A percentile compares a stretch with the other conserved stretches of the same genome.
Conservation (phyloP, 1,140 invertebrate species). For the Lepidurus apus region DNA sequence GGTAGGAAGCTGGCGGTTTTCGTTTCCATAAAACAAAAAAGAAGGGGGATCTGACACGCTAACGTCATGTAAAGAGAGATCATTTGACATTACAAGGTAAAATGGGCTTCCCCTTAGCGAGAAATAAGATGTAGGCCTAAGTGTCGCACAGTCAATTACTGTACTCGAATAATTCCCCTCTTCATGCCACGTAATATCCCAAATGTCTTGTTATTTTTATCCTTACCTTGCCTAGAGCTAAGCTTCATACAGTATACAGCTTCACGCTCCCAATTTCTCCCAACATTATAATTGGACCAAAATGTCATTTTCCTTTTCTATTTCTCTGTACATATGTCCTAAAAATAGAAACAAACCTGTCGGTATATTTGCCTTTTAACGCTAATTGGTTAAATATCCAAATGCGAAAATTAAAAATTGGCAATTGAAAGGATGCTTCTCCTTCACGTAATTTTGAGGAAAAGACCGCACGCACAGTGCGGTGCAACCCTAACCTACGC, state of each 20-base stretch:
- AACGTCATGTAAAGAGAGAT: not conserved
- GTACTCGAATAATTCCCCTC: not conserved
- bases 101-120: constrained; percentile 4
- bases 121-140: not conserved
- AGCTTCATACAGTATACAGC: not conserved
- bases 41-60: not conserved
- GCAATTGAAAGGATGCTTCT: too few species aligned
- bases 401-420: too few species aligned
- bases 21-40: not conserved
- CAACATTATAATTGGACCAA: not conserved
- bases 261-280: constrained; percentile 18
- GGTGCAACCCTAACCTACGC: too few species aligned
- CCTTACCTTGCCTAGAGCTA: not conserved
- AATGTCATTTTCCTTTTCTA: not conserved
- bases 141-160: not conserved
- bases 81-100: constrained; percentile 1
- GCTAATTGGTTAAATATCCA: too few species aligned
- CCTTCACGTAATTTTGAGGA: too few species aligned
- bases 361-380: not conserved
- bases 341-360: not conserved
- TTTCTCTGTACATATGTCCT: not conserved
- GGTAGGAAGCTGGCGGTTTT: not conserved
- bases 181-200: not conserved
- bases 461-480: too few species aligned
- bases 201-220: not conserved